phyloP scores from a whole-genome alignment of 2,797 vertebrate genomes.

The Onychomys arenicola region DNA sequence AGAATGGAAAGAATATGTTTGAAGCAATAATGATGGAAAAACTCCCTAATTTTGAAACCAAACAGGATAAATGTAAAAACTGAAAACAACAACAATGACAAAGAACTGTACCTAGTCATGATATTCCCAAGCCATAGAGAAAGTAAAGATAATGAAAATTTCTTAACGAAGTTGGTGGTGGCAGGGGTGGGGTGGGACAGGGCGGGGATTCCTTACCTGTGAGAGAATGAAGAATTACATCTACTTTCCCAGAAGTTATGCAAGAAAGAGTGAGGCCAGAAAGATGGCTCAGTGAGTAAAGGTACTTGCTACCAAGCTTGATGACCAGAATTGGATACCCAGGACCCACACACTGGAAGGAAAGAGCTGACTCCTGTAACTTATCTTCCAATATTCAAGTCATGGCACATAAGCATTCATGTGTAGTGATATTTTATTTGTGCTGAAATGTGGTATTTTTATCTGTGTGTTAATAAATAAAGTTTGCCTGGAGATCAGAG shows the following conservation, averaged over 20 bases:
- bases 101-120: too few species aligned
- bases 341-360: neutral
- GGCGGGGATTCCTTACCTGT: neutral
- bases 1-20: neutral
- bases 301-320: neutral
- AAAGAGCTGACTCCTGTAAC: neutral
- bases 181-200: too few species aligned
- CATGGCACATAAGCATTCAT: neutral
- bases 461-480: too few species aligned
- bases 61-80: neutral
- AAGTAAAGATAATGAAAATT: neutral
- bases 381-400: neutral
- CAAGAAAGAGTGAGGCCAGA: neutral
- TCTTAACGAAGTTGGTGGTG: neutral
- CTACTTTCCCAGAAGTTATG: neutral
- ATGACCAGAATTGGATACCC: neutral
- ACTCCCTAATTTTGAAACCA: neutral
- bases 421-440: too few species aligned
- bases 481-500: too few species aligned
- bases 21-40: neutral
- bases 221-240: neutral
- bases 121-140: neutral
- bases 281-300: too few species aligned
- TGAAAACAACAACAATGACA: neutral
- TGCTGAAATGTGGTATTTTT: too few species aligned